These are phyloP conservation scores for Pygocentrus nattereri DNA, from an alignment of 2,797 vertebrate genomes.

Conservation along the genomic window DNA sequence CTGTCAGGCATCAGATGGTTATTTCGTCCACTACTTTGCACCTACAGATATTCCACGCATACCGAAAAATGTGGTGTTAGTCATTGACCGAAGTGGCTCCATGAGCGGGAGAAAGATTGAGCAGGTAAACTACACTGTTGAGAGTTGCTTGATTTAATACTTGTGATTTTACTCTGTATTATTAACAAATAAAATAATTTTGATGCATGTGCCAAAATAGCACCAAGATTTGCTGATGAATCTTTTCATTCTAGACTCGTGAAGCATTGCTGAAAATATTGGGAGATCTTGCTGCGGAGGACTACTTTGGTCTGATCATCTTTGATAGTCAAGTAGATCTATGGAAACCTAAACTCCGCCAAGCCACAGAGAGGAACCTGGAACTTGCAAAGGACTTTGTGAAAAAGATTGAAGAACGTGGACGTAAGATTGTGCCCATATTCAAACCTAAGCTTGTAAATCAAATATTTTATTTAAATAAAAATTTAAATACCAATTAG, in stretches of 20 bases:
- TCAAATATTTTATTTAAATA: too few species aligned
- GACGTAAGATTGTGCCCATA: conserved; percentile 79
- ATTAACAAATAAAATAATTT: not conserved
- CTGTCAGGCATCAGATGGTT: conserved; percentile 69
- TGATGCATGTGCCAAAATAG: not conserved
- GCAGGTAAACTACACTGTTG: conserved; percentile 70
- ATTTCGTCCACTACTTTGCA: conserved; percentile 84
- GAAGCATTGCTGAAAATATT: conserved; percentile 87
- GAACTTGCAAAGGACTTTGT: conserved; percentile 76
- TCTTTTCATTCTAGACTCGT: conserved; percentile 77
- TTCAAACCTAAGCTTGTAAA: too few species aligned
- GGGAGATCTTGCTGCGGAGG: conserved; percentile 82
- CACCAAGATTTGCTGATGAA: not conserved
- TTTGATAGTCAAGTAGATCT: conserved; percentile 73
- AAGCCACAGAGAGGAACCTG: conserved; percentile 78
- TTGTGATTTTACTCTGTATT: too few species aligned
- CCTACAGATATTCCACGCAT: conserved; percentile 72
- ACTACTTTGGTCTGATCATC: conserved; percentile 86
- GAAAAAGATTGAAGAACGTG: conserved; percentile 68
- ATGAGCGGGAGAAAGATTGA: conserved; percentile 77
- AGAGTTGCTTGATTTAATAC: not conserved
- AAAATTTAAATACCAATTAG: too few species aligned
- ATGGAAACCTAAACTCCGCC: conserved; percentile 84
- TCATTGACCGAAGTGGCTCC: conserved; percentile 82
- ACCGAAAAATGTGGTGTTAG: conserved; percentile 81